Percentiles rank a stretch among this genome's conserved stretches.
Evolutionary conservation across 2,888 invertebrate species (phyloP).

Genomic region (Chydorus sphaericus): DNA sequence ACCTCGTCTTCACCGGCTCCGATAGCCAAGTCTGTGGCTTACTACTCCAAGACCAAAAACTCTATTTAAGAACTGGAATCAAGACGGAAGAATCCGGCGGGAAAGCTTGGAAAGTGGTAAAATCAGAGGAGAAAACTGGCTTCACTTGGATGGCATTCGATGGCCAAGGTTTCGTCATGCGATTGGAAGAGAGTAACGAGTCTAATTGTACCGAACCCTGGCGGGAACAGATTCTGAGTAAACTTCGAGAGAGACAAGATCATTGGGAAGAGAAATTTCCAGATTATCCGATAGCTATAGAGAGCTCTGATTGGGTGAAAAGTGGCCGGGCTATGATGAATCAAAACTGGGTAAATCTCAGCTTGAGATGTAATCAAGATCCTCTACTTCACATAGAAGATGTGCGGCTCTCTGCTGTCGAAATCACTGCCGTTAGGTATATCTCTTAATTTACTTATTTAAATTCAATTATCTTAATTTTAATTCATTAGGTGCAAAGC

Average conservation of each 20-base stretch:
- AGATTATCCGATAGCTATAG: constrained; percentile 59
- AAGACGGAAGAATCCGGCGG: constrained; percentile 11
- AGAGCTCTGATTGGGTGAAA: constrained; percentile 68
- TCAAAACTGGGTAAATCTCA: constrained; percentile 28
- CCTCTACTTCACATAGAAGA: not conserved
- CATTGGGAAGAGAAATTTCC: constrained; percentile 37
- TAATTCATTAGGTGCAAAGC: not conserved
- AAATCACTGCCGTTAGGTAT: constrained; percentile 6
- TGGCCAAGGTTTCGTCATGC: constrained; percentile 57
- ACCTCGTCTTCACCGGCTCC: constrained; percentile 63
- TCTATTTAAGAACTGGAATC: constrained; percentile 25
- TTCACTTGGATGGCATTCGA: constrained; percentile 18
- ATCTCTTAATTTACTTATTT: no score
- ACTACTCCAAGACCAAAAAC: constrained; percentile 21
- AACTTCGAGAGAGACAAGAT: constrained; percentile 43
- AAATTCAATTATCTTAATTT: no score
- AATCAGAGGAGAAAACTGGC: not conserved
- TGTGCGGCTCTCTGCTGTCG: not conserved
- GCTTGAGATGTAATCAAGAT: constrained; percentile 27
- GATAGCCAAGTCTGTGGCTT: constrained; percentile 55
- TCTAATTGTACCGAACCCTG: constrained; percentile 31
- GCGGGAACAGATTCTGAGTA: constrained; percentile 55
- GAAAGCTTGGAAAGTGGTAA: constrained; percentile 7
- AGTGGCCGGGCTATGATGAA: constrained; percentile 58
- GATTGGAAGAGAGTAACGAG: constrained; percentile 61